Evolutionary conservation across 2,888 invertebrate genomes (phyloP), one percentile per base, ranked within the genome.

Genomic region (Biston betularia): DNA sequence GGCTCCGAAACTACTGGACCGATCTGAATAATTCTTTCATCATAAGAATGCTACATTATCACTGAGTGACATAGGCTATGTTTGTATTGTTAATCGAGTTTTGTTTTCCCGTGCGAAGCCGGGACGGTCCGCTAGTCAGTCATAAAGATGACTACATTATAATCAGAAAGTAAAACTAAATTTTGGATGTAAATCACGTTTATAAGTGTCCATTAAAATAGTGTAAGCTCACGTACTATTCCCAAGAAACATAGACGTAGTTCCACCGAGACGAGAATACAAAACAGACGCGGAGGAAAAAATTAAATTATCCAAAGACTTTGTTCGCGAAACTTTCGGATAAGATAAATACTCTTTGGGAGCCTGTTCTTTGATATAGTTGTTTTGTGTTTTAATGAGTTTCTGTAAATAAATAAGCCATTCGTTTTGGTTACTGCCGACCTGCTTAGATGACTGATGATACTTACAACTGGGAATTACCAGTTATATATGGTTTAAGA

Each of bases 241-340:
- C 34, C 49, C 24, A 6, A 8, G 48, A 38, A 49, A 87, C 86
- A 88, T 88, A 89, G 71, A 8, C 9, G 38, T 38, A 38, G 38
- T 38, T 38, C 3, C 78, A 77, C 71, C 77, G 78, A 72, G 82
- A 71, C 67, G 70, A 48, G 73, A 74, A 75, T 75, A 65, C 74
- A 58, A 69, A 72, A 66, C 74, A 68, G 73, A 69, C 66, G 66
- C 70, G 68, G 57, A 72, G 63, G 66, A 66, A 71, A 74, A 75
- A 73, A 73, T 70, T 73, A 71, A 75, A 74, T 74, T 73, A 74
- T 49, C 67, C 46, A 9, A 54, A 69, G 69, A 65, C 63, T 64
- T 70, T 68, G 74, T 75, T 65, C 70, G 63, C 63, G 45, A 63
- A 63, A 72, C 45, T 67, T 72, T 65, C 49, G 67, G 63, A 42